A percentile compares a stretch with the other conserved stretches of the same genome.
Evolutionary conservation across 2,113 vertebrate genomes (phyloP).

Genomic region (Ptyas mucosa): DNA sequence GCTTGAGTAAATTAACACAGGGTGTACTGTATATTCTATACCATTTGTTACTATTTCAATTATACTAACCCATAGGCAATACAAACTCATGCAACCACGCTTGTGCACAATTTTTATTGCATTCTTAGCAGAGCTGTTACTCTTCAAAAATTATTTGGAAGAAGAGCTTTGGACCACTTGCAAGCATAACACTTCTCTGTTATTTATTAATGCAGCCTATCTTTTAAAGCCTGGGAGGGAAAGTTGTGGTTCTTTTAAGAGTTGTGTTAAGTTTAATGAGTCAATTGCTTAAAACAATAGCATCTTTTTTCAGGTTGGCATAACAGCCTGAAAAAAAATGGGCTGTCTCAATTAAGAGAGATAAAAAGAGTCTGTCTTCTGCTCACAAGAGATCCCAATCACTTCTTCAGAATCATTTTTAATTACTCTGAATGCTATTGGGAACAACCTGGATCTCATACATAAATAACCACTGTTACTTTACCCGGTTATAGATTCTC

Average conservation of each 20-base stretch:
- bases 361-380: not conserved
- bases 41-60: not conserved
- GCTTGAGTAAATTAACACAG: not conserved
- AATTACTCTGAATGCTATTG: not conserved
- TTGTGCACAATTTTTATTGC: not conserved
- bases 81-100: not conserved
- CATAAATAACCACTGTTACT: not conserved
- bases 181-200: not conserved
- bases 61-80: not conserved
- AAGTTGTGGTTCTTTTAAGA: not conserved
- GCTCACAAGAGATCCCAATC: not conserved
- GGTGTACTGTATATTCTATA: not conserved
- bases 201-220: not conserved
- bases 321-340: not conserved
- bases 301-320: not conserved
- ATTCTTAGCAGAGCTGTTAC: not conserved
- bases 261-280: not conserved
- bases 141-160: not conserved
- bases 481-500: not conserved
- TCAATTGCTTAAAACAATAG: not conserved
- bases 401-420: not conserved
- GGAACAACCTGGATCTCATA: not conserved
- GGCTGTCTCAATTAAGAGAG: not conserved
- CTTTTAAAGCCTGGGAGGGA: not conserved
- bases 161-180: not conserved